Conservation (phyloP, 2,113 vertebrate genomes). For the Tragelaphus buxtoni region DNA sequence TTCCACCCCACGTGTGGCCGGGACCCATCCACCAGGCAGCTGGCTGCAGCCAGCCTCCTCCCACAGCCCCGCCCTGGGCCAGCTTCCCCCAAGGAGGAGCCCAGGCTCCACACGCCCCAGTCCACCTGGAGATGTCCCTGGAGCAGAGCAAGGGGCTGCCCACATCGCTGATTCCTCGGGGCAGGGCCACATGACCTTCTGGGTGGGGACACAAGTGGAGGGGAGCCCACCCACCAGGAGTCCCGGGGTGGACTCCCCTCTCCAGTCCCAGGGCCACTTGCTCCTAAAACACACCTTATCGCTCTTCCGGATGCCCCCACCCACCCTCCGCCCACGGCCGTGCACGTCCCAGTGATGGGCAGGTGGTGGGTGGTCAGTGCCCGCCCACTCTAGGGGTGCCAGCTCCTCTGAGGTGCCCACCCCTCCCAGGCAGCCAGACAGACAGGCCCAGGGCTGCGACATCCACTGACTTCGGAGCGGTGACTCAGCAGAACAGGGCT, state of each 20-base stretch:
- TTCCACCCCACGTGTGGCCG: fast-evolving
- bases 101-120: fast-evolving
- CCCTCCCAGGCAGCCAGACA: neutral
- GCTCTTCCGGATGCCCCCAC: fast-evolving
- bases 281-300: neutral
- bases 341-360: neutral
- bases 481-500: constrained; percentile 33
- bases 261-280: fast-evolving
- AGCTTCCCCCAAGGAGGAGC: fast-evolving
- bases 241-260: neutral
- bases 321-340: neutral
- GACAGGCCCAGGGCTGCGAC: neutral
- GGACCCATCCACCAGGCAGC: neutral
- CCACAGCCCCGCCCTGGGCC: fast-evolving
- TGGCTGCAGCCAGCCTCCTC: neutral
- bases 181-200: neutral
- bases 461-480: neutral
- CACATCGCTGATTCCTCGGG: fast-evolving
- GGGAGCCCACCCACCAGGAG: fast-evolving
- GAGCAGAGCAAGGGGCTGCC: neutral
- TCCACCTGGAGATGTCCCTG: neutral
- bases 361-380: neutral
- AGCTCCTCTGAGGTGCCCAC: neutral
- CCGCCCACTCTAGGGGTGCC: neutral
- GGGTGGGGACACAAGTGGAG: neutral